Base-by-base conservation (phyloP, 2,888 invertebrate species). In the Tiliacea citrago region DNA sequence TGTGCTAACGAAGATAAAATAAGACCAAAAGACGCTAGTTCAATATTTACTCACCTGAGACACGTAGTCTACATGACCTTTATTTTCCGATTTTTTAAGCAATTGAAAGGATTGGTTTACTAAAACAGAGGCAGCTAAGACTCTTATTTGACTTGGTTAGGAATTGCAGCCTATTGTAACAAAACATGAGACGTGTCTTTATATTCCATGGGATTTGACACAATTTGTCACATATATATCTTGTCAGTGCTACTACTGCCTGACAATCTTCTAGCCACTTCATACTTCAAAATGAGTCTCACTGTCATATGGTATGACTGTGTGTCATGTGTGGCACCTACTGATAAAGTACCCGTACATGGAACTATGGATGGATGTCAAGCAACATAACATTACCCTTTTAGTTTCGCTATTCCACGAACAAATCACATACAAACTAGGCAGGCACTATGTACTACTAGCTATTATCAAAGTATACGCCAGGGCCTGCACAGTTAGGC, bases 401-500 rank as follows among this genome's bases (percentile, higher is more conserved):
- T 81, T 62, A 76, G 55, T 60, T 65, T 61, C 49, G 58, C 75
- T n/a, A 24, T 69, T 72, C 61, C 12, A 51, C 57, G 66, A 66
- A 71, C 81, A 77, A 81, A 82, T 75, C 82, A 62, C 61, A 77
- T 29, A 61, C 69, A 79, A 68, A 62, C 53, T 84, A 75, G 49
- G 62, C 55, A 71, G 49, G 62, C 55, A 68, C 55, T 57, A 51
- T 57, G 81, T 77, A 53, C 51, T 68, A 79, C 57, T 53, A 79
- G 65, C 81, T 67, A 68, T 84, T 84, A 82, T 77, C 85, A 71
- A 71, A 71, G 86, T 83, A 83, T 82, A 68, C 57, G 79, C 70
- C 75, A 84, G 86, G 82, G 88, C 87, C 67, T 75, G 86, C 89
- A 90, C 91, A 90, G 91, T 91, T 91, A 91, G 86, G 69, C 71